A percentile compares a stretch with the other conserved stretches of the same genome.
These are phyloP conservation scores for Tachyglossus aculeatus DNA, from an alignment of 2,797 vertebrate species.

Conservation along the genomic window DNA sequence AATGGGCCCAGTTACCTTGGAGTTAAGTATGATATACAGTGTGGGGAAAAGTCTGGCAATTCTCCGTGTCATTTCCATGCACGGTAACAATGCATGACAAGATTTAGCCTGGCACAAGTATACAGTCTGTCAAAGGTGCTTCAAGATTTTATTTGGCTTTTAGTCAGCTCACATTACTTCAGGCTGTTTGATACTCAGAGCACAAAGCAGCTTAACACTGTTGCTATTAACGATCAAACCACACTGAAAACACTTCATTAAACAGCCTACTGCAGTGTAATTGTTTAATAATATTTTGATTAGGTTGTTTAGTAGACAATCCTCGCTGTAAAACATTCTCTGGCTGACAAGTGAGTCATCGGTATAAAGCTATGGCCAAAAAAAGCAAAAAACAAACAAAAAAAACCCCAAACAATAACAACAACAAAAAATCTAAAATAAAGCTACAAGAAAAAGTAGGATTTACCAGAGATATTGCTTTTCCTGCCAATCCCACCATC, in stretches of 20 bases:
- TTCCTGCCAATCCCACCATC: too few species aligned
- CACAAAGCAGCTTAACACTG: slow-evolving; percentile 77
- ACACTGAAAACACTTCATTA: slow-evolving; percentile 87
- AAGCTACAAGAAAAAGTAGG: neutral
- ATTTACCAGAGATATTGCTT: too few species aligned
- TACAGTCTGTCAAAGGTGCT: slow-evolving; percentile 67
- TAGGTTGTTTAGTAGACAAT: slow-evolving; percentile 78
- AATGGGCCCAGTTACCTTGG: slow-evolving; percentile 14
- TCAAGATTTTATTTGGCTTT: slow-evolving; percentile 70
- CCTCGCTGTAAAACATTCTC: slow-evolving; percentile 68
- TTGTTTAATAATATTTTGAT: slow-evolving; percentile 88
- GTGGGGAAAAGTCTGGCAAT: slow-evolving; percentile 34
- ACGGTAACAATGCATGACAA: slow-evolving; percentile 56
- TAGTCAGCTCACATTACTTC: slow-evolving; percentile 70
- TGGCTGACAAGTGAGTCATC: slow-evolving; percentile 63
- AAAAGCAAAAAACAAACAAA: too few species aligned
- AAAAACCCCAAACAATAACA: too few species aligned
- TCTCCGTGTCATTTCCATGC: slow-evolving; percentile 56
- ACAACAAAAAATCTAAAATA: neutral
- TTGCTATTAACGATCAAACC: slow-evolving; percentile 81
- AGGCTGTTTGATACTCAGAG: slow-evolving; percentile 78
- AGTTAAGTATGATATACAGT: slow-evolving; percentile 43
- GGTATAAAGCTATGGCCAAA: slow-evolving; percentile 53
- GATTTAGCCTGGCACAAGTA: slow-evolving; percentile 63
- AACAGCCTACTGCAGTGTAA: slow-evolving; percentile 81